Evolutionary conservation across 2,113 vertebrate genomes (phyloP), one percentile per base, ranked within the genome.

Genomic region (Telmatochromis sp.): DNA sequence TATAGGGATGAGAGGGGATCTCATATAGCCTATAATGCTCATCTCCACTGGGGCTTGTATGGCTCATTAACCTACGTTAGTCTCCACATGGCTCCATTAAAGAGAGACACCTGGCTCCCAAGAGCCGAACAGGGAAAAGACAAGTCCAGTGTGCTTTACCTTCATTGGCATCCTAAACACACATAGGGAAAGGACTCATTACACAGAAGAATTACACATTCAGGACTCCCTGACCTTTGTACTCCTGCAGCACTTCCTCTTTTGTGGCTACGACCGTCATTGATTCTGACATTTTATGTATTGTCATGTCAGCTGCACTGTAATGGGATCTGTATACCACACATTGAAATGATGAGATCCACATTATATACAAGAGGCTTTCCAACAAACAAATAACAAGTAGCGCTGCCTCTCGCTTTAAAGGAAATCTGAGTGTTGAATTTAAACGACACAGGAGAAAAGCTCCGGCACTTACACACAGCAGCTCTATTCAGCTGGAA

Each of bases 41-140:
- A 6, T 83, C 85, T 93, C 94, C 94, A 88, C 71, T 81, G 92
- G 92, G 91, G 42, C 85, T 91, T 55, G 78, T 75, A 58, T 82
- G 94, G 90, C 93, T 95, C 94, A 95, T 96, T 96, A 95, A 95
- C 94, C 94, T 95, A 87, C 81, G 92, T 91, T 80, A 88, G 90
- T 91, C 89, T 93, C 86, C 89, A 42, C 91, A 86, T 87, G 89
- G 85, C 90, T 92, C 85, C 91, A 91, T 91, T 94, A 92, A 92
- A 93, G 89, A 95, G 88, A 92, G 90, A 90, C 93, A 95, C 95
- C 95, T 93, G 93, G 94, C 80, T 95, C 93, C 94, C 85, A 17
- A 82, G 92, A 90, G 92, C 71, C 84, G 82, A 31, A 75, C 78
- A 42, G 63, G 90, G 57, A 90, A 84, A 92, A 89, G 93, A 86